Evolutionary conservation across 2,113 vertebrate genomes (phyloP), one percentile per base, ranked within the genome.

Genomic region (Cyanocitta stelleri): DNA sequence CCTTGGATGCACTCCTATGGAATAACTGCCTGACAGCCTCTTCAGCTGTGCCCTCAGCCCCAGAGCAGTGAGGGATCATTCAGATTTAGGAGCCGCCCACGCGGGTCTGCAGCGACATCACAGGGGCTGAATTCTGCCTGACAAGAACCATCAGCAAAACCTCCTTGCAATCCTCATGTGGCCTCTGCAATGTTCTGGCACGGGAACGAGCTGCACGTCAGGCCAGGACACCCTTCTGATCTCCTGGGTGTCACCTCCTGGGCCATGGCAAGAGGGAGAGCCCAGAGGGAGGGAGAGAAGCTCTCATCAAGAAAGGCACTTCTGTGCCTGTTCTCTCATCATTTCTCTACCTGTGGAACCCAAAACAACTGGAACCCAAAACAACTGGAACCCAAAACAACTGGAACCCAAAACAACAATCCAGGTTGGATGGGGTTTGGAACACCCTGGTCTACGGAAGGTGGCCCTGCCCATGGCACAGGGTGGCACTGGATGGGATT

Each of bases 181-280:
- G 69, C 37, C 59, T 10, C 59, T 3, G 1, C 3, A 74, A 46
- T 1, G 2, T 11, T 12, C 35, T 1, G 1, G 15, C 41, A 6
- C 1, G 23, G 49, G 52, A 46, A 54, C 8, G 54, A 37, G 63
- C 69, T 16, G 18, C 85, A 77, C 43, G 3, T 23, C 48, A 35
- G 26, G 5, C 37, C 27, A 5, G 4, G 8, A 48, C 39, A 24
- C 30, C 43, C 14, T n/a, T 11, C 30, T 61, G 19, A 33, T 23
- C 14, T 56, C 10, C 33, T 32, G 63, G 24, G 11, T 18, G 23
- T 3, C 66, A 26, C 6, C 55, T 11, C 14, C 54, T 6, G 30
- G 24, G 18, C 64, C 59, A 0, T 0, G 16, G 46, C 10, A n/a
- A 30, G 61, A 32, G 12, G n/a, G 61, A 32, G 12, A 37, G 63